Evolutionary conservation across 1,140 invertebrate genomes (phyloP), one percentile per base, ranked within the genome.

Genomic region (Fopius arisanus): DNA sequence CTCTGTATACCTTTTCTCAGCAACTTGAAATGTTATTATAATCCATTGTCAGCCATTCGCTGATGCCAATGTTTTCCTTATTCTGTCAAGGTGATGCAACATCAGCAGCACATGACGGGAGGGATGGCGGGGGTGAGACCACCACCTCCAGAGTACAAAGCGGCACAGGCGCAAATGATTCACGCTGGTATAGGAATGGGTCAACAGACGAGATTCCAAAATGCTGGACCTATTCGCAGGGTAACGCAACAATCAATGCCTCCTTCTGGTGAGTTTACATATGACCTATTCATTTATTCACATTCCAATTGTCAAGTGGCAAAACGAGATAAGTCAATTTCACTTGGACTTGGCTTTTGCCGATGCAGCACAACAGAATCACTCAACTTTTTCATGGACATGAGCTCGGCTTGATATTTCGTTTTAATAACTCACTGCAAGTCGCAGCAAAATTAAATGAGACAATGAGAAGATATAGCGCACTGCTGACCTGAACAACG

Each of bases 131-230:
- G 84, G 19, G 83, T 87, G 7, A 88, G 93, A 59, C 93, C 93
- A 14, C 93, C 93, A 21, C 93, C 93, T 28, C 93, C 93, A 1
- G 93, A 94, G 82, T 94, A 94, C 84, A 94, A 94, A 86, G 90
- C 92, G 2, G 89, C 86, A 75, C 91, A 89, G 83, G 89, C 88
- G 80, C 91, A 87, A 84, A 90, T 92, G 87, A 91, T 90, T 89
- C 91, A 90, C 81, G 86, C 82, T 26, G 80, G 81, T 81, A 89
- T 79, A 75, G 84, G 83, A 66, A 90, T 88, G 88, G 79, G 80
- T 26, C 85, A 86, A 72, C 86, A 87, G 48, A 79, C 86, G 33
- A 86, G 86, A 75, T 88, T 88, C 28, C 86, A 90, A n/a, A 90
- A 90, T 33, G 82, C 89, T 2, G 89, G 87, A 1, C 78, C 85